phyloP scores from a whole-genome alignment of 2,113 vertebrate species.

The Spea bombifrons region DNA sequence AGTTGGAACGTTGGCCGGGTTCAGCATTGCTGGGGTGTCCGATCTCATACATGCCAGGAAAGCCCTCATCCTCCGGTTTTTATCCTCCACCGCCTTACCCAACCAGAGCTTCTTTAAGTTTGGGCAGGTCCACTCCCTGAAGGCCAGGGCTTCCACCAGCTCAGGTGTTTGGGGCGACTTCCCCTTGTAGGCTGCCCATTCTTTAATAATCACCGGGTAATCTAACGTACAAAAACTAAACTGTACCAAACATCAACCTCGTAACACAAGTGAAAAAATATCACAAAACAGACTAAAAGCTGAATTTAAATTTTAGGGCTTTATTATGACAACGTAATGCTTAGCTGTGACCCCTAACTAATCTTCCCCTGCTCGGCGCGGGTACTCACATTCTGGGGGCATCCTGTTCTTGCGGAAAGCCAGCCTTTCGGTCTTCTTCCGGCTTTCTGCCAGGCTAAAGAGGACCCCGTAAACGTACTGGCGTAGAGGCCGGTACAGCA shows the following conservation, averaged over 20 bases:
- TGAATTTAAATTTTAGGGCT: too few relatives aligned
- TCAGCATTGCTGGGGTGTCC: conserved; percentile 93
- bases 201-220: conserved; percentile 86
- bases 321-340: too few relatives aligned
- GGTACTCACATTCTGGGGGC: conserved; percentile 80
- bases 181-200: conserved; percentile 96
- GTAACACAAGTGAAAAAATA: too few relatives aligned
- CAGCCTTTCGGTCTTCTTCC: conserved; percentile 89
- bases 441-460: conserved; percentile 92
- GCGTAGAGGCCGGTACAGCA: conserved; percentile 89
- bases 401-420: conserved; percentile 89
- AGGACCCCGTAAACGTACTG: conserved; percentile 96
- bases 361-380: too few relatives aligned
- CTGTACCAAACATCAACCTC: not conserved
- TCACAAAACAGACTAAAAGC: too few relatives aligned
- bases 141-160: conserved; percentile 90
- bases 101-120: conserved; percentile 93
- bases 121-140: conserved; percentile 94
- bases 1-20: conserved; percentile 86
- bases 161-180: conserved; percentile 93
- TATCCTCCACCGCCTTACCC: conserved; percentile 91
- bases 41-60: conserved; percentile 95
- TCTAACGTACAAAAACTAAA: conserved; percentile 62
- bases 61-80: conserved; percentile 91
- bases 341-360: too few relatives aligned